Evolutionary conservation across 2,113 vertebrate genomes (phyloP).

Genomic region (Stomatorhinus ivindoensis): DNA sequence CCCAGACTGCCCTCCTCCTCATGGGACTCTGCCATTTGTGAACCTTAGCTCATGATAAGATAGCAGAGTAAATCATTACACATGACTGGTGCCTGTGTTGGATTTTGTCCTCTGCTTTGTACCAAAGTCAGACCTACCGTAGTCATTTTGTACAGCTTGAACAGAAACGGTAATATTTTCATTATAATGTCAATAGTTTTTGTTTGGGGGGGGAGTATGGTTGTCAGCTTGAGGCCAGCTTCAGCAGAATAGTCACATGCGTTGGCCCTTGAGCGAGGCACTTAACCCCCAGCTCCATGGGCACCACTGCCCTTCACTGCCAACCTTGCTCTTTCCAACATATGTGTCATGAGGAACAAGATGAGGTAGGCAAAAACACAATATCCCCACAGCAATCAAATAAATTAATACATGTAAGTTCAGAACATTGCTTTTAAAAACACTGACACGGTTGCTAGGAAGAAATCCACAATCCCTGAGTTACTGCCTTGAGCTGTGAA

Average conservation of each 20-base stretch:
- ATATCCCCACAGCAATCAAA: not conserved
- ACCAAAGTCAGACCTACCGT: not conserved
- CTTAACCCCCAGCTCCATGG: not conserved
- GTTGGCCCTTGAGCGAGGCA: not conserved
- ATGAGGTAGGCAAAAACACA: not conserved
- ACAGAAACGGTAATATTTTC: not conserved
- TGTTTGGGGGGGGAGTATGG: not conserved
- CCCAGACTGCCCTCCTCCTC: not conserved
- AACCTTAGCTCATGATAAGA: conserved; percentile 26
- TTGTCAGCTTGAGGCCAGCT: not conserved
- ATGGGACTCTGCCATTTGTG: conserved; percentile 30
- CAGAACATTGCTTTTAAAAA: not conserved
- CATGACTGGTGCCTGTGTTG: not conserved
- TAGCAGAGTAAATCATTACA: conserved; percentile 15
- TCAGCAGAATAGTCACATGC: not conserved
- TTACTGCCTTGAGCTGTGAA: not conserved
- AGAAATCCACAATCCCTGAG: not conserved
- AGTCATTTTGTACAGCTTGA: not conserved
- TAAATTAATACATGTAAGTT: not conserved
- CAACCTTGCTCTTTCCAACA: not conserved
- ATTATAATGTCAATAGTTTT: not conserved
- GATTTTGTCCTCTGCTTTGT: not conserved
- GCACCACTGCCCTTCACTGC: not conserved
- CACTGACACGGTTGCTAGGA: not conserved
- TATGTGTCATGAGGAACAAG: not conserved